Evolutionary conservation across 1,140 invertebrate species (phyloP).

Genomic region (Thaumetopoea pityocampa): DNA sequence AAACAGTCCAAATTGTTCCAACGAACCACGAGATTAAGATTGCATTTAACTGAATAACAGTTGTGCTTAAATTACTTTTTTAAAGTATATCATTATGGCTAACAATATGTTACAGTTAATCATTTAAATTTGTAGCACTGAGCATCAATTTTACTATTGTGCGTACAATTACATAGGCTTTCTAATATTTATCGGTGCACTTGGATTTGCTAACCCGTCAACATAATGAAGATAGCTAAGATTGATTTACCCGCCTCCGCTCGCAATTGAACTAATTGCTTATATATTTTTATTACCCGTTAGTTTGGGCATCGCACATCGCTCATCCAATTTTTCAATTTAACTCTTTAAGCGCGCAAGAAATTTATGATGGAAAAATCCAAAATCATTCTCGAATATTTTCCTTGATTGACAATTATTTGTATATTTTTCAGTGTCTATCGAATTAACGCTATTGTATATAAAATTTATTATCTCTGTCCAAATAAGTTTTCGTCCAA

Average conservation of each 20-base stretch:
- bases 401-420: constrained; percentile 4
- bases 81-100: too few species aligned
- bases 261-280: constrained; percentile 51
- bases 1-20: too few species aligned
- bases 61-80: too few species aligned
- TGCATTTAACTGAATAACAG: too few species aligned
- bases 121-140: too few species aligned
- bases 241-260: constrained; percentile 49
- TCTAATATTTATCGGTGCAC: too few species aligned
- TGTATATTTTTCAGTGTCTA: constrained; percentile 9
- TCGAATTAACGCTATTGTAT: constrained; percentile 8
- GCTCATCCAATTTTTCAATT: constrained; percentile 54
- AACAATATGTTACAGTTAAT: too few species aligned
- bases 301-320: constrained; percentile 44
- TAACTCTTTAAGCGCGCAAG: constrained; percentile 18
- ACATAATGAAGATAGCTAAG: constrained; percentile 36
- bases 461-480: constrained; percentile 6
- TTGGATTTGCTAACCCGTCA: too few species aligned
- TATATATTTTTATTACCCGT: constrained; percentile 71
- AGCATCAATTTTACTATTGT: too few species aligned
- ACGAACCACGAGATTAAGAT: too few species aligned
- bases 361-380: constrained; percentile 16
- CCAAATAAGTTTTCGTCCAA: background rate
- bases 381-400: background rate
- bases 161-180: too few species aligned